Percentiles rank a stretch among this genome's conserved stretches.
phyloP scores from a whole-genome alignment of 1,140 invertebrate species.

The Vanessa tameamea region DNA sequence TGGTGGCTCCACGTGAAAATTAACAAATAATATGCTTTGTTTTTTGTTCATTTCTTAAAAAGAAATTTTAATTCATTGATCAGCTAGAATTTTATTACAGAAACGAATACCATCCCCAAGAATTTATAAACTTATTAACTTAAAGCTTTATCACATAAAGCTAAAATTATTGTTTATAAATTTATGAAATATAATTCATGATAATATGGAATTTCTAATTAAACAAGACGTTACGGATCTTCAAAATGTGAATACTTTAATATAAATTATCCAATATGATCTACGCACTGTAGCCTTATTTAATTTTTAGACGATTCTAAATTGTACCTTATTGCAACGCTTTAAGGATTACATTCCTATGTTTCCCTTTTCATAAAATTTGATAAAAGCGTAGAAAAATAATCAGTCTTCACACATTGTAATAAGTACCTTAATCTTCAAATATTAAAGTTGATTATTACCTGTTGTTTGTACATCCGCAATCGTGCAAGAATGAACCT shows the following conservation, averaged over 20 bases:
- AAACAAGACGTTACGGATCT: conserved; percentile 4
- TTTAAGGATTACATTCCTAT: conserved; percentile 1
- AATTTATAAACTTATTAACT: no score
- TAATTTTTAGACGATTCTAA: background rate
- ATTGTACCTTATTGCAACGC: background rate
- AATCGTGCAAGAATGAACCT: conserved; percentile 34
- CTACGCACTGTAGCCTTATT: conserved; percentile 10
- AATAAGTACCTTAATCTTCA: conserved; percentile 7
- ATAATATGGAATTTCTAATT: conserved; percentile 10
- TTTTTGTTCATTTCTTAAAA: background rate
- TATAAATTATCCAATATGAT: conserved; percentile 18
- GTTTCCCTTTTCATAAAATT: background rate
- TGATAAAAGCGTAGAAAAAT: background rate
- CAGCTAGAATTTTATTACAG: no score
- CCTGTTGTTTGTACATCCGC: conserved; percentile 39
- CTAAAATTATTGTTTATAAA: background rate
- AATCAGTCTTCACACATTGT: conserved; percentile 4
- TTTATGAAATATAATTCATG: background rate
- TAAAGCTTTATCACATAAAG: no score
- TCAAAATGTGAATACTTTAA: conserved; percentile 18
- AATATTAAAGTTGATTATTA: conserved; percentile 39
- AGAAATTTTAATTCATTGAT: no score
- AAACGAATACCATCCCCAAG: no score
- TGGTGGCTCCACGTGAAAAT: no score
- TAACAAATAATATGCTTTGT: no score